Base-by-base conservation (phyloP, 2,888 invertebrate species). In the Carcina quercana region DNA sequence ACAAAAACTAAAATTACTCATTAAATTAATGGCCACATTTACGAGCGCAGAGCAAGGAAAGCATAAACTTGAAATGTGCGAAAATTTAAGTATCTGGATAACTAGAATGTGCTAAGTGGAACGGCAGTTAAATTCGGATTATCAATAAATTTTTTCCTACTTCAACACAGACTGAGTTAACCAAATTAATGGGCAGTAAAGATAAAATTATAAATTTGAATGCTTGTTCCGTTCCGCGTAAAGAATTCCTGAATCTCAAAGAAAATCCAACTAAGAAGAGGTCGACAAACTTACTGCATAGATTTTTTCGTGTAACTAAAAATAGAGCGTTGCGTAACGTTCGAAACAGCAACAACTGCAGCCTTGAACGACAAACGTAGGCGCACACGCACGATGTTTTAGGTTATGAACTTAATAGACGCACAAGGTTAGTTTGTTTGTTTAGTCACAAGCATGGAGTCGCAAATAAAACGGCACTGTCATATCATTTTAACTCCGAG, bases 351-450 rank as follows among this genome's bases (percentile, higher is more conserved):
- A 59, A 62, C 64, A 63, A 55, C 54, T 47, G 62, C 55, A 72
- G 58, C 75, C 78, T 75, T 76, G 76, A 61, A 59, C 53, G 54
- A 47, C 49, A 51, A 53, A 54, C 45, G 53, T 56, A 46, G 47
- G 47, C 47, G 47, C 42, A 44, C 37, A 30, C n/a, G 54, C 58
- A 62, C 59, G 65, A 68, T 59, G 65, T 64, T 53, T 6, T 30
- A 24, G 30, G 24, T 43, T 47, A 51, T 50, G 35, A 10, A 15
- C 10, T 26, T 15, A 34, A 34, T 33, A 36, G 40, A 40, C 24
- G 28, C 14, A 30, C 35, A 22, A 21, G 22, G 47, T 48, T 40
- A 53, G 56, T n/a, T n/a, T n/a, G n/a, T n/a, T n/a, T n/a, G n/a
- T n/a, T n/a, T 47, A 59, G 58, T 60, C 45, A 53, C 49, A 49